These are phyloP conservation scores for Leucania comma DNA, from an alignment of 2,888 invertebrate species.

Conservation along the genomic window DNA sequence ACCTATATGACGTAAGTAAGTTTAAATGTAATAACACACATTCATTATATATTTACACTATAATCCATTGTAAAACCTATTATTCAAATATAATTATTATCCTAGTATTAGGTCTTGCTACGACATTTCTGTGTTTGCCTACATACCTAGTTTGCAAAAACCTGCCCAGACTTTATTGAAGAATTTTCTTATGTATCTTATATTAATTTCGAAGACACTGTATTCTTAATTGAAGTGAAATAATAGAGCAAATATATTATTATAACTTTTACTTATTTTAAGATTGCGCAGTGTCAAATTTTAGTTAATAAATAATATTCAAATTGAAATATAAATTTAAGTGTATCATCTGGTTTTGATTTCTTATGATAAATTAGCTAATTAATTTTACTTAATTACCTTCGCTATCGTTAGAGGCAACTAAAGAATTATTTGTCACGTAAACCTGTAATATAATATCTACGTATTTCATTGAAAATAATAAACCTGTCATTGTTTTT, in stretches of 20 bases:
- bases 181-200: too few relatives aligned
- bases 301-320: slow-evolving; percentile 17
- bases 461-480: not conserved
- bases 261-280: not conserved
- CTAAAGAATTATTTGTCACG: slow-evolving; percentile 11
- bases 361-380: slow-evolving; percentile 33
- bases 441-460: not conserved
- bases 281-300: slow-evolving; percentile 7
- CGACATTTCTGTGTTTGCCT: too few relatives aligned
- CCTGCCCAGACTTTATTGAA: too few relatives aligned
- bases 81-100: too few relatives aligned
- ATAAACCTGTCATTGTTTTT: not conserved
- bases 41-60: too few relatives aligned
- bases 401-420: not conserved
- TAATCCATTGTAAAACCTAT: too few relatives aligned
- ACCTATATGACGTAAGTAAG: too few relatives aligned
- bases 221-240: not conserved
- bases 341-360: slow-evolving; percentile 52
- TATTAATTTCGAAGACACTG: not conserved
- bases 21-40: too few relatives aligned
- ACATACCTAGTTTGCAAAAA: too few relatives aligned
- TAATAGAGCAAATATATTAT: not conserved
- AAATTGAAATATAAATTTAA: slow-evolving; percentile 33
- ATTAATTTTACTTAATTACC: slow-evolving; percentile 39
- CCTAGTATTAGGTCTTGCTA: too few relatives aligned